A percentile compares a stretch with the other conserved stretches of the same genome.
phyloP scores from a whole-genome alignment of 2,797 vertebrate genomes.

The Gallirallus australis region DNA sequence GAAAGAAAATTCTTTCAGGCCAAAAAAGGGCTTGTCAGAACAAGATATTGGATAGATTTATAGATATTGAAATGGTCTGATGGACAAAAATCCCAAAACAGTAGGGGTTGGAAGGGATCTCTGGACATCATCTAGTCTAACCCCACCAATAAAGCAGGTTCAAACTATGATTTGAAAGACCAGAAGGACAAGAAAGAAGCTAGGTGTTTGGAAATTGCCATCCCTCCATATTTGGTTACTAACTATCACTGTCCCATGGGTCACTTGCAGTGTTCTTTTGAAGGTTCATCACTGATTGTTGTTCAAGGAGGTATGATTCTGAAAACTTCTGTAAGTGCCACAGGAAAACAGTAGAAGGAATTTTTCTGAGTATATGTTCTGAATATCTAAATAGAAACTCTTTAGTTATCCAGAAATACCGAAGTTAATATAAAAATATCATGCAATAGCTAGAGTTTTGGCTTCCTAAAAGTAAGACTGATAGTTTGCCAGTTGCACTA shows the following conservation, averaged over 20 bases:
- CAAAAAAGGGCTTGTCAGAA: background rate
- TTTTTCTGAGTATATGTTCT: background rate
- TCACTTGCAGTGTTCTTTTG: background rate
- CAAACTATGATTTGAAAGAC: background rate
- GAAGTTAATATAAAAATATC: background rate
- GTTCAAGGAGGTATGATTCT: background rate
- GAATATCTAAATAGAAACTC: background rate
- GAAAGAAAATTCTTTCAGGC: background rate
- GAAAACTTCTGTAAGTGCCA: background rate
- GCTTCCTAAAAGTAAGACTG: background rate
- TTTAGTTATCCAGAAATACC: background rate
- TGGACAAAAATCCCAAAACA: background rate
- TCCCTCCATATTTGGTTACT: background rate
- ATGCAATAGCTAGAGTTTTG: background rate
- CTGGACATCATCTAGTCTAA: too few species aligned
- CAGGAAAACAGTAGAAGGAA: background rate
- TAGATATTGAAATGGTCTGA: background rate
- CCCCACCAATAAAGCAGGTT: too few species aligned
- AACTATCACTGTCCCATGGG: background rate
- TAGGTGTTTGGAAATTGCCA: background rate
- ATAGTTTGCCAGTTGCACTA: background rate
- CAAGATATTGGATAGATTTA: background rate
- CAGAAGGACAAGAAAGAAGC: background rate
- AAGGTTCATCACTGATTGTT: background rate
- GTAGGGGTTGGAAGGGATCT: too few species aligned